Evolutionary conservation across 2,797 vertebrate genomes (phyloP), one percentile per base, ranked within the genome.

Genomic region (Melanogrammus aeglefinus): DNA sequence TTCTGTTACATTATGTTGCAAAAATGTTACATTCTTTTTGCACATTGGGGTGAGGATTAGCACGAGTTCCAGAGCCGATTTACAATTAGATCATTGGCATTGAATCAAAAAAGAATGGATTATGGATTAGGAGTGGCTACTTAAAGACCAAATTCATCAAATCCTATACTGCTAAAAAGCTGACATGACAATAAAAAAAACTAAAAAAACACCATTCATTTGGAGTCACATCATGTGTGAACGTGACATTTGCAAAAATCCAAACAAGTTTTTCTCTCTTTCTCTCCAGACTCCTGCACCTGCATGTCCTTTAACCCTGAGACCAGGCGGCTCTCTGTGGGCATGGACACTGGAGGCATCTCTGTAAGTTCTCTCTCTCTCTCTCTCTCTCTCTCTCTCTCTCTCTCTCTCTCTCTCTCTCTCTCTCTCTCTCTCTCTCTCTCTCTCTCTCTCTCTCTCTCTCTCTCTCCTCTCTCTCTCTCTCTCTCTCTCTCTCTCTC

Each of bases 301-400:
- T 98, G 97, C 86, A 97, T 99, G 98, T 98, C 96, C 91, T 97
- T 98, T 92, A 99, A 99, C 88, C 97, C 96, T 47, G 98, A 99
- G 95, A 99, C 98, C 80, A 96, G 97, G 92, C 96, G 96, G 91
- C 94, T 99, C 85, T 97, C 96, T 74, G 90, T 99, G 90, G 97
- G 97, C 84, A 95, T 96, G 96, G 97, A 99, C 89, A 98, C 95
- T 86, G 98, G 97, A 90, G 94, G 91, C 83, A 95, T 99, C 88
- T 97, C 96, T 90, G 98, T 99, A 94, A 97, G 97, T 96, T 33
- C 12, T 33, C 70, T 72, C 4, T 18, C 29, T 72, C 8, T 31
- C 69, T 70, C 8, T 13, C 69, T 29, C 27, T 16, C 24, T 70
- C 8, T 31, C 66, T 70, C 1, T 31, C 66, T 29, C 24, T 70